A percentile compares a stretch with the other conserved stretches of the same genome.
These are phyloP conservation scores for Ibidorhyncha struthersii DNA, from an alignment of 2,113 vertebrate genomes.

Conservation along the genomic window DNA sequence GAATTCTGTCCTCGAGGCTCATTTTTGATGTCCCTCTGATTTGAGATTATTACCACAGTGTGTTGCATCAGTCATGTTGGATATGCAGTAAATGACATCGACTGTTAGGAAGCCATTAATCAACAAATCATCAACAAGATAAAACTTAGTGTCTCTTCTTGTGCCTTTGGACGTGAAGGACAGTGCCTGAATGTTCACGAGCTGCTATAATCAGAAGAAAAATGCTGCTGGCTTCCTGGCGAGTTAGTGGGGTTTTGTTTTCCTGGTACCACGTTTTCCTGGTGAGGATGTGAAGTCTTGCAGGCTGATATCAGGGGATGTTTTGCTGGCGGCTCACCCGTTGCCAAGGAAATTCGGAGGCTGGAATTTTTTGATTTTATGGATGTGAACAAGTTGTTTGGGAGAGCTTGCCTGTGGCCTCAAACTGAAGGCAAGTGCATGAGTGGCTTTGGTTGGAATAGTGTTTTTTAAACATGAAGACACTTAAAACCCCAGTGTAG, in stretches of 20 bases:
- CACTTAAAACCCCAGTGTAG: not conserved
- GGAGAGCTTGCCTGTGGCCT: not conserved
- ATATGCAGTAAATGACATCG: not conserved
- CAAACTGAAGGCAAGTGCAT: not conserved
- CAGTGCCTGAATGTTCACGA: not conserved
- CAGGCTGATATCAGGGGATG: not conserved
- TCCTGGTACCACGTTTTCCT: not conserved
- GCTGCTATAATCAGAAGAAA: not conserved
- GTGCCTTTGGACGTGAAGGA: not conserved
- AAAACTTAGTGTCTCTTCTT: not conserved
- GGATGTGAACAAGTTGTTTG: not conserved
- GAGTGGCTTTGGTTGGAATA: not conserved
- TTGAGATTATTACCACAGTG: not conserved
- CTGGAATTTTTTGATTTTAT: not conserved
- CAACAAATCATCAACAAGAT: conserved; percentile 16
- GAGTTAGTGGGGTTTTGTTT: not conserved
- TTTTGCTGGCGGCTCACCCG: not conserved
- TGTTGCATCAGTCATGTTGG: not conserved
- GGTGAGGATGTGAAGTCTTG: not conserved
- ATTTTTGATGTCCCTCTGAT: conserved; percentile 9
- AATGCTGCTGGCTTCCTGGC: not conserved
- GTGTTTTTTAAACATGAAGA: not conserved
- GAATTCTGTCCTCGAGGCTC: not conserved
- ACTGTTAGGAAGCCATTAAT: conserved; percentile 9
- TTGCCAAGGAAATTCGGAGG: not conserved